A percentile compares a stretch with the other conserved stretches of the same genome.
phyloP scores from a whole-genome alignment of 2,797 vertebrate species.

The Rhynchonycteris naso region DNA sequence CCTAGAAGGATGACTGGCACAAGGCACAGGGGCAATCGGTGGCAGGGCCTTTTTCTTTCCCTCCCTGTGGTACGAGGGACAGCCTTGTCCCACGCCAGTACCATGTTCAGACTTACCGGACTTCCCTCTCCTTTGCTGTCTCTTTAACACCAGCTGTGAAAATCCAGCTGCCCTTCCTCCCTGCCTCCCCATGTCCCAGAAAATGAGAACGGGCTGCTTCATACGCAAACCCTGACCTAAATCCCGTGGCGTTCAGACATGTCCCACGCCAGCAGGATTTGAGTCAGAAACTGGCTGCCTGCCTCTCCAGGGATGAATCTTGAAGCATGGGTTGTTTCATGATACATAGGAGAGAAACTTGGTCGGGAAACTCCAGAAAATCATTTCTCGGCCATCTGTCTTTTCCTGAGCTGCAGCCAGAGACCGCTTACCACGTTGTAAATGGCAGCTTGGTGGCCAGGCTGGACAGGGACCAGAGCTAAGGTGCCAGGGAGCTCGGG shows the following conservation, averaged over 20 bases:
- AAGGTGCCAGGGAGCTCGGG: neutral
- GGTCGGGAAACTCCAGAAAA: slow-evolving; percentile 71
- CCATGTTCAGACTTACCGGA: neutral
- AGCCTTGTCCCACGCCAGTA: neutral
- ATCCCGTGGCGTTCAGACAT: neutral
- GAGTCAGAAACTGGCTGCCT: neutral
- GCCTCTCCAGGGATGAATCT: neutral
- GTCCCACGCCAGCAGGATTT: neutral
- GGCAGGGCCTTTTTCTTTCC: neutral
- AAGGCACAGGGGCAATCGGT: neutral
- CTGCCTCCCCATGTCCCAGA: neutral
- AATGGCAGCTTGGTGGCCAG: neutral
- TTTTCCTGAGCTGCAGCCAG: slow-evolving; percentile 75
- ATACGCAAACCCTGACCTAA: neutral
- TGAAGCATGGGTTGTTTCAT: slow-evolving; percentile 42
- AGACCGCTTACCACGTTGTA: slow-evolving; percentile 50
- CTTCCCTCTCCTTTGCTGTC: neutral
- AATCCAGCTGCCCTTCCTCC: neutral
- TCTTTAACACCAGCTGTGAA: neutral
- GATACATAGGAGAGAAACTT: slow-evolving; percentile 60
- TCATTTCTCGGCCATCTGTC: slow-evolving; percentile 72
- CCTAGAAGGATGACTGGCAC: neutral
- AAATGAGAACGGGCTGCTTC: neutral
- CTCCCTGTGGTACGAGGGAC: neutral
- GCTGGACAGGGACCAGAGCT: neutral